phyloP scores from a whole-genome alignment of 2,113 vertebrate species.

The Bufo bufo region DNA sequence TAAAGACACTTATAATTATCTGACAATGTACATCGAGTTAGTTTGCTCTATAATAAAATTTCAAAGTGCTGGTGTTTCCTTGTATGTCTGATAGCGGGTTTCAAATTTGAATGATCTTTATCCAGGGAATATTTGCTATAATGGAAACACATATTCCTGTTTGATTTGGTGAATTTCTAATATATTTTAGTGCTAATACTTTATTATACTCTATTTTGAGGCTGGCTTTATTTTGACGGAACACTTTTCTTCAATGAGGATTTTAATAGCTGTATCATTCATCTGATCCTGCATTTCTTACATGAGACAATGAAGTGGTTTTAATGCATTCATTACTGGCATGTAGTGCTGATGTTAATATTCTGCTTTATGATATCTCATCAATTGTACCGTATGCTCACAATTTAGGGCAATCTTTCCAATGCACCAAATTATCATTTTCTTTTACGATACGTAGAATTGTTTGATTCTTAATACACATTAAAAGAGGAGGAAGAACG shows the following conservation, averaged over 20 bases:
- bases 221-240: slow-evolving; percentile 43
- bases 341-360: slow-evolving; percentile 36
- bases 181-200: slow-evolving; percentile 48
- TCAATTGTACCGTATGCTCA: slow-evolving; percentile 37
- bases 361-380: slow-evolving; percentile 42
- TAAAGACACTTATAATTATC: slow-evolving; percentile 37
- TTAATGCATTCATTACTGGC: slow-evolving; percentile 50
- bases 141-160: slow-evolving; percentile 47
- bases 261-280: slow-evolving; percentile 40
- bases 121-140: slow-evolving; percentile 36
- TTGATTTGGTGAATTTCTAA: slow-evolving; percentile 40
- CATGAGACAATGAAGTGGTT: slow-evolving; percentile 24
- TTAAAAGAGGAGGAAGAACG: background rate
- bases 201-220: slow-evolving; percentile 36
- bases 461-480: slow-evolving; percentile 40
- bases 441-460: slow-evolving; percentile 40
- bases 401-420: slow-evolving; percentile 40
- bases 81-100: background rate
- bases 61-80: background rate
- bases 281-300: slow-evolving; percentile 20
- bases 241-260: slow-evolving; percentile 8
- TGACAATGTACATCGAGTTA: slow-evolving; percentile 28
- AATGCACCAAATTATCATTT: slow-evolving; percentile 40
- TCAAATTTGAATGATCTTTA: slow-evolving; percentile 43
- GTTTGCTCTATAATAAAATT: slow-evolving; percentile 37